Base-by-base conservation (phyloP, 2,113 vertebrate genomes). In the Gymnogyps californianus region DNA sequence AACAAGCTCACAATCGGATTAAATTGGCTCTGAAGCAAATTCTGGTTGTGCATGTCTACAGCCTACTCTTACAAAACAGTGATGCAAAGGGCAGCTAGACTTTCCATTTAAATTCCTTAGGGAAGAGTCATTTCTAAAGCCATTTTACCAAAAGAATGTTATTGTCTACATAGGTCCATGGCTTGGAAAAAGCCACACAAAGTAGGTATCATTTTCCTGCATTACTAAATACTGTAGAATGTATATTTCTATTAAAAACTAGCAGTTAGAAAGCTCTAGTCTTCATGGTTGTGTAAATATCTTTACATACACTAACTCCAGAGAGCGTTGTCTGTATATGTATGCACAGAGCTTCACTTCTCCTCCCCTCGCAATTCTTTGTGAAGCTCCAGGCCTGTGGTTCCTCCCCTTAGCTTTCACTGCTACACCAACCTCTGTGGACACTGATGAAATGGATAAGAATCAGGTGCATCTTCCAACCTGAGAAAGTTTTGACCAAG, bases 41-140 rank as follows among this genome's bases (percentile, higher is more conserved):
- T 93, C 62, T 82, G 46, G 34, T 88, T 69, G 83, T 20, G 71
- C 21, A 36, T 77, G 67, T 93, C 96, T 90, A 83, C 61, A 94
- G 78, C 28, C 51, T 55, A n/a, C 70, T 90, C 84, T 79, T 67
- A 90, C 20, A 93, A 90, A 93, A 91, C 55, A 88, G 64, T 5
- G 38, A 85, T 87, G 77, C 40, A 94, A 64, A 93, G 72, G 64
- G 59, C 54, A 69, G 52, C 54, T 91, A 88, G 57, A 90, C 29
- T 76, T 89, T 91, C 84, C 86, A 93, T 71, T 95, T 70, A 76
- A 52, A 96, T 90, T 92, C 90, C 52, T 96, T 80, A 83, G 93
- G 67, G 95, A 93, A 67, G 59, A 80, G 75, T 81, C 5, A 94
- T 64, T 95, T 78, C 79, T 89, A 79, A 90, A 81, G 76, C 22